These are phyloP conservation scores for Chironomus riparius DNA, from an alignment of 2,888 invertebrate genomes.

Conservation along the genomic window DNA sequence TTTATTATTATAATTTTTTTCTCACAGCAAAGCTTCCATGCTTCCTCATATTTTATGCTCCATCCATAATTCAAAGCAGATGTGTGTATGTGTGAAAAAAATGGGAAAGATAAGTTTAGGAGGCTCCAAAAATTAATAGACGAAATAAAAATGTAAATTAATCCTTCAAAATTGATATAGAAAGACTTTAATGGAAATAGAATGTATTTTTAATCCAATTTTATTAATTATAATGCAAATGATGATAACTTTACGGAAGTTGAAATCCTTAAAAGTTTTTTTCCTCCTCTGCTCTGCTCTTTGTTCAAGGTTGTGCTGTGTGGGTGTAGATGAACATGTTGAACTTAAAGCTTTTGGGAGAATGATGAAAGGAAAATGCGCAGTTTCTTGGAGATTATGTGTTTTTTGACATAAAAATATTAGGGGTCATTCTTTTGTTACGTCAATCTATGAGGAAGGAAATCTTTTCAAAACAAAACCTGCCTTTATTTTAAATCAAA, in stretches of 20 bases:
- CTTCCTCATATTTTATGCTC: background rate
- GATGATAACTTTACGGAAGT: background rate
- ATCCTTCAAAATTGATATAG: background rate
- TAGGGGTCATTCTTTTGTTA: too few relatives aligned
- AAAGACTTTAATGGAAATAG: background rate
- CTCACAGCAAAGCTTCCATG: background rate
- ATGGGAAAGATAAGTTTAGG: background rate
- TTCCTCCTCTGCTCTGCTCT: too few relatives aligned
- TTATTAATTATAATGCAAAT: constrained; percentile 1
- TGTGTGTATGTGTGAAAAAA: background rate
- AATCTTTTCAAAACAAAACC: too few relatives aligned
- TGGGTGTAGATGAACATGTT: too few relatives aligned
- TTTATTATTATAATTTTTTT: background rate
- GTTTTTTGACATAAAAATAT: too few relatives aligned
- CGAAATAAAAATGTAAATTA: background rate
- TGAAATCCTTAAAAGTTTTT: too few relatives aligned
- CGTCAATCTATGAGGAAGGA: too few relatives aligned
- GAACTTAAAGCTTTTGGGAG: too few relatives aligned
- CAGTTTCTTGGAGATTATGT: too few relatives aligned
- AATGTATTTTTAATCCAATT: constrained; percentile 3
- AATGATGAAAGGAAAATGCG: too few relatives aligned
- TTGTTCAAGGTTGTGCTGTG: too few relatives aligned
- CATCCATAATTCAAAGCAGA: background rate
- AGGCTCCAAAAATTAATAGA: background rate
- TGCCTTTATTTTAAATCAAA: too few relatives aligned